Evolutionary conservation across 2,888 invertebrate genomes (phyloP).

Genomic region (Serripes groenlandicus): DNA sequence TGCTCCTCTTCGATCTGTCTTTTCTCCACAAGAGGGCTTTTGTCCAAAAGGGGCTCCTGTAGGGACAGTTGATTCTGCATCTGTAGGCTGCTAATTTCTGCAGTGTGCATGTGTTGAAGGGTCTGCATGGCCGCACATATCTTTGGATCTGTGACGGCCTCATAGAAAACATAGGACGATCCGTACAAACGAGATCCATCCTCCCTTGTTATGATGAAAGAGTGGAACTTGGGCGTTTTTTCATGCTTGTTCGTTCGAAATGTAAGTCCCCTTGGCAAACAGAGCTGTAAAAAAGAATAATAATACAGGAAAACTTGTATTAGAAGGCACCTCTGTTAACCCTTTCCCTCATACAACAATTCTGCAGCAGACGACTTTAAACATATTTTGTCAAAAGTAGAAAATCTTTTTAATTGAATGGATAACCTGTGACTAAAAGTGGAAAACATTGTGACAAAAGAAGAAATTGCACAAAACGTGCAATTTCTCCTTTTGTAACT

Average conservation of each 20-base stretch:
- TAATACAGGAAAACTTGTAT: too few relatives aligned
- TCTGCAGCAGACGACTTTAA: too few relatives aligned
- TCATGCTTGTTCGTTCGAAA: slow-evolving; percentile 98
- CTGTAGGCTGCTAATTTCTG: slow-evolving; percentile 82
- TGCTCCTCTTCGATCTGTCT: slow-evolving; percentile 44
- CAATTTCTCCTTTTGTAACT: too few relatives aligned
- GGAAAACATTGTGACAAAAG: too few relatives aligned
- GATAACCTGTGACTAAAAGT: too few relatives aligned
- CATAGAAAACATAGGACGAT: slow-evolving; percentile 97
- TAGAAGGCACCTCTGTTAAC: not conserved
- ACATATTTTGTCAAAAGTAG: too few relatives aligned
- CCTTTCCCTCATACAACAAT: not conserved
- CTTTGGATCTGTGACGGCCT: slow-evolving; percentile 96
- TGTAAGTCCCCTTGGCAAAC: slow-evolving; percentile 96
- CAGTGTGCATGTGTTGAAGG: slow-evolving; percentile 91
- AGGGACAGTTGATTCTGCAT: slow-evolving; percentile 52
- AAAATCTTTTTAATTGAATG: too few relatives aligned
- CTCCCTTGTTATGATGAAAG: slow-evolving; percentile 98
- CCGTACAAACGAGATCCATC: slow-evolving; percentile 98
- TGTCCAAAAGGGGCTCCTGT: slow-evolving; percentile 61
- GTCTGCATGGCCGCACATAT: slow-evolving; percentile 99
- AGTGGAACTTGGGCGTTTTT: slow-evolving; percentile 95
- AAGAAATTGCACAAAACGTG: too few relatives aligned
- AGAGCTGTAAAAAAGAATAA: slow-evolving; percentile 90
- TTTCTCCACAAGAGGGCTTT: slow-evolving; percentile 60